Conservation (phyloP, 2,797 vertebrate genomes). For the Pogoniulus pusillus region DNA sequence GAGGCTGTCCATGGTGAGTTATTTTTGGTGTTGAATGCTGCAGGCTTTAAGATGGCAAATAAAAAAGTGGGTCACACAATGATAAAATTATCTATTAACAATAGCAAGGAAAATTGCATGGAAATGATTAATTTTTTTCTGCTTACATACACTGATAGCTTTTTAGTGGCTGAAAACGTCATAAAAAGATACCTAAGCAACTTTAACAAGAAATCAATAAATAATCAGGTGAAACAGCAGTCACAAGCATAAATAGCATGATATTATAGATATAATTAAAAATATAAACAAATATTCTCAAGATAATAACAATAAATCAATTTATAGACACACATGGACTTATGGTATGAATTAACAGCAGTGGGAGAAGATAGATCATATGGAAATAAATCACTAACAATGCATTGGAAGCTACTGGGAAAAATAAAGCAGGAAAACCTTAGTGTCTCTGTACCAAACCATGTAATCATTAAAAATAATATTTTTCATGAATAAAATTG, state of each 20-base stretch:
- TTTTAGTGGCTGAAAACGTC: neutral
- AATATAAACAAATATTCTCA: neutral
- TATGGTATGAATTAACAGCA: neutral
- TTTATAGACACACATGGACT: neutral
- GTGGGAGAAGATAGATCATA: accelerated
- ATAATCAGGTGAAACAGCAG: neutral
- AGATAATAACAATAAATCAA: neutral
- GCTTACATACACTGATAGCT: neutral
- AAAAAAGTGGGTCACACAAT: neutral
- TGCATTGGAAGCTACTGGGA: neutral
- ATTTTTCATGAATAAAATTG: neutral
- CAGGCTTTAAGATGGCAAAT: neutral
- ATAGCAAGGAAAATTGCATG: neutral
- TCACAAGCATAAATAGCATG: neutral
- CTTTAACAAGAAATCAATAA: neutral
- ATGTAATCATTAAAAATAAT: neutral
- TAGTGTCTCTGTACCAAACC: neutral
- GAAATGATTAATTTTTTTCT: neutral
- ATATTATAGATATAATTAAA: neutral
- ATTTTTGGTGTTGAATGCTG: neutral
- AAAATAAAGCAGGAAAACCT: neutral
- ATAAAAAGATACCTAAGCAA: neutral
- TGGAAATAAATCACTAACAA: neutral
- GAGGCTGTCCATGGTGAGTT: neutral
- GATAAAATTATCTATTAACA: neutral